phyloP scores from a whole-genome alignment of 2,113 vertebrate genomes.

The Neolamprologus sp. region DNA sequence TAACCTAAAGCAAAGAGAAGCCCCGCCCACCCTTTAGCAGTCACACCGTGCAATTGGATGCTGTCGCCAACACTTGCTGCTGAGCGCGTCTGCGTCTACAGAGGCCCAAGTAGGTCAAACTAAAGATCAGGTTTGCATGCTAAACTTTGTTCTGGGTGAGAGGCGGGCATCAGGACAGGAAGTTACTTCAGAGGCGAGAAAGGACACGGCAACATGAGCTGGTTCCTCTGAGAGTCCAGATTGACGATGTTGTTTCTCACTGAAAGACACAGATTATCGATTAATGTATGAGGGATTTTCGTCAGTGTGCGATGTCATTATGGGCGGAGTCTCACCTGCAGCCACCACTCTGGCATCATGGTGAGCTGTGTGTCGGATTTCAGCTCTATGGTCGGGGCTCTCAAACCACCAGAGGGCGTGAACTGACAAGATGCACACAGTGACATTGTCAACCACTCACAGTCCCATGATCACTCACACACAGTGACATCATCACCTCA shows the following conservation, averaged over 20 bases:
- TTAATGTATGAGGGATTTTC: background rate
- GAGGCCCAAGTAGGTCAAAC: background rate
- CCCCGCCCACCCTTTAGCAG: background rate
- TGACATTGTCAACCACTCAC: background rate
- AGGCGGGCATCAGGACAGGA: background rate
- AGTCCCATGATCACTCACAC: background rate
- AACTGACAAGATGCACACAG: conserved; percentile 58
- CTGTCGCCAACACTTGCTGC: background rate
- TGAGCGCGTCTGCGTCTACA: background rate
- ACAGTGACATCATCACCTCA: background rate
- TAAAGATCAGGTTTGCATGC: background rate
- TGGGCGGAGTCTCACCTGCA: conserved; percentile 76
- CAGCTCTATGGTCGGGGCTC: conserved; percentile 76
- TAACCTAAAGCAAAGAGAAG: background rate
- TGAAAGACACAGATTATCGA: conserved; percentile 31
- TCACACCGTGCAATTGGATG: background rate
- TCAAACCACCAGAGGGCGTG: conserved; percentile 86
- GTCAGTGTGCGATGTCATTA: background rate
- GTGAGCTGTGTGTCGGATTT: conserved; percentile 76
- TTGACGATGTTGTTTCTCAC: conserved; percentile 78
- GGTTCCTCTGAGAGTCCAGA: conserved; percentile 78
- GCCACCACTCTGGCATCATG: conserved; percentile 83
- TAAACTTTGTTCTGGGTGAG: background rate
- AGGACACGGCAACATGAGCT: conserved; percentile 75
- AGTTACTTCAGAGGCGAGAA: conserved; percentile 82